Evolutionary conservation across 2,888 invertebrate genomes (phyloP), one percentile per base, ranked within the genome.

Genomic region (Heliconius aoede): DNA sequence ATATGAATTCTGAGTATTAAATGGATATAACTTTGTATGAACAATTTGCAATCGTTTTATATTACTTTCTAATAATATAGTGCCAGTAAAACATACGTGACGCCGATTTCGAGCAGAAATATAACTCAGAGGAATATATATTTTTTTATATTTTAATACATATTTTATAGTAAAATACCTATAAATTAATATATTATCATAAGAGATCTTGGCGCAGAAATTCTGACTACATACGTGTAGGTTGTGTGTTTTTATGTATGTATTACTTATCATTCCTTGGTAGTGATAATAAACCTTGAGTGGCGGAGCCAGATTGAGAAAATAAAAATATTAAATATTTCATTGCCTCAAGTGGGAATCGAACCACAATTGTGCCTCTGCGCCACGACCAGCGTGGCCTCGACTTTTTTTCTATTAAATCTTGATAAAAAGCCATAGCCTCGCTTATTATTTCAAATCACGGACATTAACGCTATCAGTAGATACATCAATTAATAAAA

Each of bases 381-480:
- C 51, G 51, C 51, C 15, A 18, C 51, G 51, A 21, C 51, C 18
- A 11, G 13, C 36, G 36, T 15, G 15, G 15, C 40, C 40, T 40
- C 15, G 15, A 5, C 32, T 46, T 46, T 24, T 69, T 55, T 55
- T 55, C n/a, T 69, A 55, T 55, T 32, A 51, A 69, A 30, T 28
- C 51, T n/a, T 69, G 69, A 55, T 51, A 30, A 30, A 69, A 69
- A n/a, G n/a, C 69, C 30, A 55, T 55, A 69, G n/a, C 51, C 30
- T n/a, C n/a, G 51, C 26, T 72, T 72, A 72, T 72, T 72, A 58
- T 72, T 72, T 58, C 58, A 72, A 72, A 72, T 72, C 72, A 72
- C 72, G 60, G 58, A 72, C 28, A 58, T 24, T 51, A 71, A 40
- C 36, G n/a, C 62, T 71, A 69, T 75, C 62, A 69, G 26, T 75